Base-by-base conservation (phyloP, 2,797 vertebrate species). In the Artibeus lituratus region DNA sequence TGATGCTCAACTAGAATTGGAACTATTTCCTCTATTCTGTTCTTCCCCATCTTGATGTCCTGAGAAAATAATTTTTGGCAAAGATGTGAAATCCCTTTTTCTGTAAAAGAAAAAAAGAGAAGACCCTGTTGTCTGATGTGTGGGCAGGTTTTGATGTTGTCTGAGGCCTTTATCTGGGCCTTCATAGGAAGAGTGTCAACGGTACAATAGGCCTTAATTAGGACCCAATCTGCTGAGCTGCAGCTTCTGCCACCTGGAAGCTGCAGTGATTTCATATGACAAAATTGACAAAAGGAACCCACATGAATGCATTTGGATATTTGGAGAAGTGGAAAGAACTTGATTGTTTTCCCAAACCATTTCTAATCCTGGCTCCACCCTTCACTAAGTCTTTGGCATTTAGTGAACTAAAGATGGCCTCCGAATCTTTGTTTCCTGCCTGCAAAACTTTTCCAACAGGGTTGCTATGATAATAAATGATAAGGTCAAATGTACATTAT, bases 171-270 rank as follows among this genome's bases (percentile, higher is more conserved):
- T 53, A 22, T 77, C 24, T 90, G 22, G 26, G 11, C 62, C 47
- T 80, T 44, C 22, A 70, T 42, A 70, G 24, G 14, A 87, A 70
- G 53, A 91, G 2, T 70, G 49, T 93, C 80, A 92, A 59, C 19
- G 55, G 57, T 4, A 93, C 67, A 90, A 77, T 78, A 32, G 93
- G 15, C 35, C 44, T 53, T 94, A 89, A 92, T 93, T 90, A 88
- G 29, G 32, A 73, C 35, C 53, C 47, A 49, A 16, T 88, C 53
- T 90, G 84, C 81, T 82, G 81, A 85, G 72, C 74, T 29, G 76
- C 91, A 57, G 37, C 32, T 93, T 72, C 59, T 77, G 67, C 35
- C 59, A 93, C 89, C 81, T 96, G 86, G 73, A 94, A 97, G 73
- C 42, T 35, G 3, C 44, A 87, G 59, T 2, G 18, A 59, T 78